These are phyloP conservation scores for Cossypha niveicapilla DNA, from an alignment of 2,797 vertebrate species.

Conservation along the genomic window DNA sequence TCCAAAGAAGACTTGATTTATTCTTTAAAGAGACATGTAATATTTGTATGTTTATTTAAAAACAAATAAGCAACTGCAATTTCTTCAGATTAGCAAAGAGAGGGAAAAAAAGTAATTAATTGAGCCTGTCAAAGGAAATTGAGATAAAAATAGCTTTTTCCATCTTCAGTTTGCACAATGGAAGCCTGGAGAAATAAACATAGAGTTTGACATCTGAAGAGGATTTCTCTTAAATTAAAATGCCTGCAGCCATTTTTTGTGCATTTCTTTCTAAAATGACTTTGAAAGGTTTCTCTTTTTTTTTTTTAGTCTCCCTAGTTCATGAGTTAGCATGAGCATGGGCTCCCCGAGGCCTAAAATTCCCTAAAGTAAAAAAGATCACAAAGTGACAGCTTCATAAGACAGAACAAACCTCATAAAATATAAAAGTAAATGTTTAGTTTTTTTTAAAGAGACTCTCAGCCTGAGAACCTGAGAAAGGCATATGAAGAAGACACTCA, in stretches of 20 bases:
- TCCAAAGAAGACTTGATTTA: background rate
- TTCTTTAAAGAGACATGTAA: background rate
- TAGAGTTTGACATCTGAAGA: background rate
- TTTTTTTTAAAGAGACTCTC: background rate
- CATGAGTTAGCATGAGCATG: background rate
- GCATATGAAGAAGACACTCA: background rate
- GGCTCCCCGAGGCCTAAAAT: background rate
- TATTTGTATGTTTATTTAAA: background rate
- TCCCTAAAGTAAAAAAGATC: background rate
- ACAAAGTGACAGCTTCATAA: background rate
- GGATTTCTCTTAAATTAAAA: conserved; percentile 37
- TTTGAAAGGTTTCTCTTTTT: background rate
- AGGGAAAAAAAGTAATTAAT: background rate
- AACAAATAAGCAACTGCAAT: background rate
- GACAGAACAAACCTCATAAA: background rate
- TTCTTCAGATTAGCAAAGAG: background rate
- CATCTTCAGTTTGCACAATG: background rate
- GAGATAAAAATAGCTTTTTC: background rate
- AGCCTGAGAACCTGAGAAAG: background rate
- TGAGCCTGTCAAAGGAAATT: background rate
- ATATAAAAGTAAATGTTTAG: background rate
- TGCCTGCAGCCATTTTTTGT: background rate
- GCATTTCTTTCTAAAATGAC: background rate
- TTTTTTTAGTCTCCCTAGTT: background rate
- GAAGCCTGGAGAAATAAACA: conserved; percentile 13